Conservation (phyloP, 2,888 invertebrate genomes). For the Aethes cnicana region DNA sequence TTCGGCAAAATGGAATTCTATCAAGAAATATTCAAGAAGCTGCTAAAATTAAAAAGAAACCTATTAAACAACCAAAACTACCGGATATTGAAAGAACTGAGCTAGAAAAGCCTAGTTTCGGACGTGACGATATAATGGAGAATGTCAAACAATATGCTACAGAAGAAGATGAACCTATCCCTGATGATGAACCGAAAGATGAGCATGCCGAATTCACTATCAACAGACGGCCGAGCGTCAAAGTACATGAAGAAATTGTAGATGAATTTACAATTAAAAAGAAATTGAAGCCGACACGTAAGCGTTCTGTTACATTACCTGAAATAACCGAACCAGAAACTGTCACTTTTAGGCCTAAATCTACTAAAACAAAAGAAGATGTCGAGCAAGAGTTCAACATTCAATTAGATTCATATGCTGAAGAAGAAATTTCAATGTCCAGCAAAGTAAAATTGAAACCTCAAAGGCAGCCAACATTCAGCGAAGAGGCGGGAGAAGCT, state of each 20-base stretch:
- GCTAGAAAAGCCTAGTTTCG: constrained; percentile 81
- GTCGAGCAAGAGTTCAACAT: constrained; percentile 95
- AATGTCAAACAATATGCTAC: constrained; percentile 49
- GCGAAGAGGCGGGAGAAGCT: constrained; percentile 89
- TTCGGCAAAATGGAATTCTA: constrained; percentile 85
- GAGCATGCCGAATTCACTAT: constrained; percentile 53
- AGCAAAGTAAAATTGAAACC: constrained; percentile 91
- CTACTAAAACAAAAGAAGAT: constrained; percentile 90
- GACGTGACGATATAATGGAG: constrained; percentile 72
- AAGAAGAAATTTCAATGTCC: constrained; percentile 93
- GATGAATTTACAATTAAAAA: constrained; percentile 88
- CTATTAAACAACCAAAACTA: constrained; percentile 80
- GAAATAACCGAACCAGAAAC: constrained; percentile 89
- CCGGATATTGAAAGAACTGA: constrained; percentile 79
- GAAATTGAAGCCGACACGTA: constrained; percentile 86
- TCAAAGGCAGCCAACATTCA: constrained; percentile 87
- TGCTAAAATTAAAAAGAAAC: constrained; percentile 83
- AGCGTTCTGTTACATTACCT: constrained; percentile 85
- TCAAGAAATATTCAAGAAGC: constrained; percentile 89
- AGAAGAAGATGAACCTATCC: constrained; percentile 45
- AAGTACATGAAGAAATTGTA: constrained; percentile 77
- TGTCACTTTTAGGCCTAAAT: constrained; percentile 90
- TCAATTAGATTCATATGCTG: constrained; percentile 91
- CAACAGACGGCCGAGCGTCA: constrained; percentile 65
- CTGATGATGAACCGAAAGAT: constrained; percentile 61